Conservation (phyloP, 2,888 invertebrate species). For the Cynaeus angustus region DNA sequence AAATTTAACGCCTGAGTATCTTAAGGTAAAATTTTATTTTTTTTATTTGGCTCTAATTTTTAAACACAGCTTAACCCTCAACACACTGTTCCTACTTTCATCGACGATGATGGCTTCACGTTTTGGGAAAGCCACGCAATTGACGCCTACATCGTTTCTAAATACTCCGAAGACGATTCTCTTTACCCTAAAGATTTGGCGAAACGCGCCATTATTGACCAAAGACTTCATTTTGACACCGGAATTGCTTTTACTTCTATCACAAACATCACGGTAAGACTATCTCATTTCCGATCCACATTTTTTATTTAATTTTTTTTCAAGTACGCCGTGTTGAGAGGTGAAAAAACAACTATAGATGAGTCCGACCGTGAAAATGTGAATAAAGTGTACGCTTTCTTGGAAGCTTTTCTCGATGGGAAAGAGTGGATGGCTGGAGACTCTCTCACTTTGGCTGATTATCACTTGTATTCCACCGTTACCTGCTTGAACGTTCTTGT, state of each 20-base stretch:
- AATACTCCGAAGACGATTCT: conserved; percentile 73
- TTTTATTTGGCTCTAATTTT: too few relatives aligned
- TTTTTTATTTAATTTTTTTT: background rate
- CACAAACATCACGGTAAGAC: background rate
- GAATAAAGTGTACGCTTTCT: conserved; percentile 69
- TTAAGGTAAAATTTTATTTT: conserved; percentile 10
- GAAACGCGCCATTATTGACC: conserved; percentile 74
- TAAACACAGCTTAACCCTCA: conserved; percentile 73
- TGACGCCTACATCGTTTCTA: conserved; percentile 73
- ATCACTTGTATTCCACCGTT: conserved; percentile 39
- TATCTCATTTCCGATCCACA: background rate
- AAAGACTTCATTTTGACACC: conserved; percentile 73
- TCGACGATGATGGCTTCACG: conserved; percentile 74
- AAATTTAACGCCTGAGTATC: conserved; percentile 19
- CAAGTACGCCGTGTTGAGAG: background rate
- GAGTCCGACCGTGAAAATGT: conserved; percentile 1
- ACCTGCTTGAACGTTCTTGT: conserved; percentile 30
- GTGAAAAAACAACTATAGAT: background rate
- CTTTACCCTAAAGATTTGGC: conserved; percentile 75
- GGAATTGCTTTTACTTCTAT: background rate
- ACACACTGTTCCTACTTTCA: conserved; percentile 74
- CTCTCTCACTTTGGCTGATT: conserved; percentile 54
- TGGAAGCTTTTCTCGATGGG: conserved; percentile 72
- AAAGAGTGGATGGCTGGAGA: conserved; percentile 73
- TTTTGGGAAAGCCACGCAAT: conserved; percentile 76